Conservation (phyloP, 2,113 vertebrate species). For the Carettochelys insculpta region DNA sequence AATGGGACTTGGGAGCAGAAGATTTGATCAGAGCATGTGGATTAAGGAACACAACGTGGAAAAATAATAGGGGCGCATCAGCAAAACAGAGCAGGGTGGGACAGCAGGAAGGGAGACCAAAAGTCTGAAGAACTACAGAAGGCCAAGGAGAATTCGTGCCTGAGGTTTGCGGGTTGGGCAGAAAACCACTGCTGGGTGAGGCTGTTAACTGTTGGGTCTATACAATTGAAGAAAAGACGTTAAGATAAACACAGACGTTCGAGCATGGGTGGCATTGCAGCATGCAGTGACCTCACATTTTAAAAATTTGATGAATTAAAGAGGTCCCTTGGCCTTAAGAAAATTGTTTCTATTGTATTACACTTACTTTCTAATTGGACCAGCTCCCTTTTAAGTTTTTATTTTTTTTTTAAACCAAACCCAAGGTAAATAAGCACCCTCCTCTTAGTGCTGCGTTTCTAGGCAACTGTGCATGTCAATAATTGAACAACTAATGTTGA, state of each 20-base stretch:
- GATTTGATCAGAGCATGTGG: background rate
- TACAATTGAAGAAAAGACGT: background rate
- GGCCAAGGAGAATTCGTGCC: background rate
- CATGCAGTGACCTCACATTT: constrained; percentile 19
- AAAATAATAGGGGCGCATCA: background rate
- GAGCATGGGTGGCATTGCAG: constrained; percentile 31
- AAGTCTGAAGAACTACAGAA: background rate
- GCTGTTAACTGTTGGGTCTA: background rate
- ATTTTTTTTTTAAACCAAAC: background rate
- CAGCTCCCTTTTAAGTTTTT: no score
- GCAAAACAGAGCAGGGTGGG: background rate
- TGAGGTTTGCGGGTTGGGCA: background rate
- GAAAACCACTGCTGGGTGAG: constrained; percentile 45
- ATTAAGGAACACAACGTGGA: background rate
- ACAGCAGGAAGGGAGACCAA: background rate
- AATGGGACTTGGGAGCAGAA: background rate
- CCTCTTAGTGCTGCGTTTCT: background rate
- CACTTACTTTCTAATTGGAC: background rate
- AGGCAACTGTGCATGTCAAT: background rate
- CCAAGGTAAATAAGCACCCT: background rate
- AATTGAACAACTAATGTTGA: background rate
- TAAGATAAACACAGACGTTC: background rate
- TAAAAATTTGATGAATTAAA: constrained; percentile 45
- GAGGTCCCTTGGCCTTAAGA: background rate
- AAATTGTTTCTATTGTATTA: background rate